phyloP scores from a whole-genome alignment of 1,140 invertebrate genomes.

The Drosophila insularis region DNA sequence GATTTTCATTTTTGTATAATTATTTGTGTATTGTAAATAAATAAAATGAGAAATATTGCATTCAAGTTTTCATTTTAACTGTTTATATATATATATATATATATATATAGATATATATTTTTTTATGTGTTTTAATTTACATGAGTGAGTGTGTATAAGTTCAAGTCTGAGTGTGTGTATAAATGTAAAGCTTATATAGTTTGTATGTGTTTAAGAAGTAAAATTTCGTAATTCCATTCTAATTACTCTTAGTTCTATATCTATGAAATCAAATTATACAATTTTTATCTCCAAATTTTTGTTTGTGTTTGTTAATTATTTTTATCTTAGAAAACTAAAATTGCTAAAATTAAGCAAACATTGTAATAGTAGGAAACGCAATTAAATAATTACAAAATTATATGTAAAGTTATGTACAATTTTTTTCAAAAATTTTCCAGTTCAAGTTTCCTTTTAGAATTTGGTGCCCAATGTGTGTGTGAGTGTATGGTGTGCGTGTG shows the following conservation, averaged over 20 bases:
- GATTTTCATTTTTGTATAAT: neutral
- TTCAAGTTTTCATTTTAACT: slow-evolving; percentile 34
- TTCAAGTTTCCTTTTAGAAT: slow-evolving; percentile 32
- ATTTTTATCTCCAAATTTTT: slow-evolving; percentile 17
- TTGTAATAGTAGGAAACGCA: slow-evolving; percentile 62
- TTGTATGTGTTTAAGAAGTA: slow-evolving; percentile 8
- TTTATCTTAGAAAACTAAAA: slow-evolving; percentile 38
- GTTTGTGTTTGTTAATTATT: neutral
- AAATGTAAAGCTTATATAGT: slow-evolving; percentile 24
- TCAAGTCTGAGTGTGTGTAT: neutral
- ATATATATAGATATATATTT: slow-evolving; percentile 33
- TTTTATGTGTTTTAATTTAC: slow-evolving; percentile 29
- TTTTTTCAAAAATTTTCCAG: slow-evolving; percentile 46
- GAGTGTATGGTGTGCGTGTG: slow-evolving; percentile 27
- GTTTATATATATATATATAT: slow-evolving; percentile 31
- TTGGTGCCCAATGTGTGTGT: slow-evolving; percentile 63
- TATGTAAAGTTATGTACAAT: slow-evolving; percentile 72
- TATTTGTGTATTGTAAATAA: slow-evolving; percentile 39
- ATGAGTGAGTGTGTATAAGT: slow-evolving; percentile 27
- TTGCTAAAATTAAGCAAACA: slow-evolving; percentile 66
- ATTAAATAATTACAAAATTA: slow-evolving; percentile 77
- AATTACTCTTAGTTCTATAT: slow-evolving; percentile 23
- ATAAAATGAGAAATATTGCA: slow-evolving; percentile 69
- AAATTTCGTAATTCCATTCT: slow-evolving; percentile 18
- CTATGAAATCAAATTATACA: slow-evolving; percentile 45